A percentile compares a stretch with the other conserved stretches of the same genome.
Evolutionary conservation across 2,888 invertebrate species (phyloP).

Genomic region (Scrobipalpa costella): DNA sequence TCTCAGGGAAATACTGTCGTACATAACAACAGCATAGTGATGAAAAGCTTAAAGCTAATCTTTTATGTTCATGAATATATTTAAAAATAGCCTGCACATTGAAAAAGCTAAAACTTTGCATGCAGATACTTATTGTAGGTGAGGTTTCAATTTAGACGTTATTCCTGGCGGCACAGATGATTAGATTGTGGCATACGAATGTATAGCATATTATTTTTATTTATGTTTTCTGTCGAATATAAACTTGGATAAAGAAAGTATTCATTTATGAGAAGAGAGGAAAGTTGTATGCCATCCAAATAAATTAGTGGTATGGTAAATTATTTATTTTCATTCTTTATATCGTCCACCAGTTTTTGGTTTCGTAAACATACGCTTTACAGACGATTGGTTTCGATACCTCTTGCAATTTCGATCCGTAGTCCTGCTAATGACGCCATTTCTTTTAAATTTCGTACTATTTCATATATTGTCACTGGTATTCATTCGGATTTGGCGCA

Average conservation of each 20-base stretch:
- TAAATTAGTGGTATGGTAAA: conserved; percentile 11
- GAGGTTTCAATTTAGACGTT: conserved; percentile 9
- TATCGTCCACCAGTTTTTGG: not conserved
- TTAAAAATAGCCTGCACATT: not conserved
- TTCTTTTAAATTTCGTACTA: conserved; percentile 1
- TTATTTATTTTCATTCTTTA: conserved; percentile 19
- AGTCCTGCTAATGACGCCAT: not conserved
- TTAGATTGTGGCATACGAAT: conserved; percentile 26
- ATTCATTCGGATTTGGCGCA: not conserved
- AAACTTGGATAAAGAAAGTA: conserved; percentile 8
- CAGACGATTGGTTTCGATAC: not conserved
- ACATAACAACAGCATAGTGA: not conserved
- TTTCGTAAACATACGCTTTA: not conserved
- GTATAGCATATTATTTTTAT: conserved; percentile 22
- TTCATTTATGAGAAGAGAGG: conserved; percentile 10
- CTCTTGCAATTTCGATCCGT: not conserved
- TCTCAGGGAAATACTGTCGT: not conserved
- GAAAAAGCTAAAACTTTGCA: not conserved
- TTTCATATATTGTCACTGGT: not conserved
- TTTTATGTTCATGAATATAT: not conserved
- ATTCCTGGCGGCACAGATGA: conserved; percentile 39
- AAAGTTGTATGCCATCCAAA: conserved; percentile 22
- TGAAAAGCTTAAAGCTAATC: not conserved
- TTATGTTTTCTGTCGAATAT: conserved; percentile 21
- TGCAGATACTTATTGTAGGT: not conserved